These are phyloP conservation scores for Heterotilapia buettikoferi DNA, from an alignment of 2,113 vertebrate genomes.

Conservation along the genomic window DNA sequence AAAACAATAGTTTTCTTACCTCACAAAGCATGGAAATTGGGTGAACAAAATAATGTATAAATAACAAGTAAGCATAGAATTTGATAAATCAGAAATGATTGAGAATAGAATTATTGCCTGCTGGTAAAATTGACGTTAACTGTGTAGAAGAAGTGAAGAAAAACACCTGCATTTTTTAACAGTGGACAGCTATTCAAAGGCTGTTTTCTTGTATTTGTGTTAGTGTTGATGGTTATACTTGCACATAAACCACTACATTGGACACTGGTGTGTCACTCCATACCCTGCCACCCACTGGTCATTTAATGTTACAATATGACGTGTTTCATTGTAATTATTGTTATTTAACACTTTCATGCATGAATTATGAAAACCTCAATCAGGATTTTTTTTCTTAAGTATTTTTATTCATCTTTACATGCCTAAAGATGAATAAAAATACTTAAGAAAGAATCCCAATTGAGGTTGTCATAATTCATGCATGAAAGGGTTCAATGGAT, in stretches of 20 bases:
- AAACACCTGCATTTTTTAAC: not conserved
- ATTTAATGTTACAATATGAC: not conserved
- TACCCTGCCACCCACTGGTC: not conserved
- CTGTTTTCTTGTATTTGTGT: not conserved
- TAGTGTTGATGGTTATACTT: not conserved
- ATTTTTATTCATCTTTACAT: not conserved
- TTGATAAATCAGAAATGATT: not conserved
- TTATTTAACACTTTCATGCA: not conserved
- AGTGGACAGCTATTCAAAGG: not conserved
- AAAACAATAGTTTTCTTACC: not conserved
- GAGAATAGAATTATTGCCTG: not conserved
- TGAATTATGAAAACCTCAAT: not conserved
- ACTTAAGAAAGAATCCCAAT: not conserved
- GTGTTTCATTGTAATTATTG: not conserved
- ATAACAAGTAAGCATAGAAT: not conserved
- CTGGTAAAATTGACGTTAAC: not conserved
- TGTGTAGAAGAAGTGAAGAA: not conserved
- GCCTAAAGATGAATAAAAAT: not conserved
- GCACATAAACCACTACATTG: not conserved
- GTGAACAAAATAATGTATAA: rapidly evolving
- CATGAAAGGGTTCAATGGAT: not conserved
- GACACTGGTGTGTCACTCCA: not conserved
- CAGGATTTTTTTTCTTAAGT: not conserved
- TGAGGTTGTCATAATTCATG: not conserved
- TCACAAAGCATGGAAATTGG: not conserved